phyloP scores from a whole-genome alignment of 2,888 invertebrate species.

The Hesperia comma region DNA sequence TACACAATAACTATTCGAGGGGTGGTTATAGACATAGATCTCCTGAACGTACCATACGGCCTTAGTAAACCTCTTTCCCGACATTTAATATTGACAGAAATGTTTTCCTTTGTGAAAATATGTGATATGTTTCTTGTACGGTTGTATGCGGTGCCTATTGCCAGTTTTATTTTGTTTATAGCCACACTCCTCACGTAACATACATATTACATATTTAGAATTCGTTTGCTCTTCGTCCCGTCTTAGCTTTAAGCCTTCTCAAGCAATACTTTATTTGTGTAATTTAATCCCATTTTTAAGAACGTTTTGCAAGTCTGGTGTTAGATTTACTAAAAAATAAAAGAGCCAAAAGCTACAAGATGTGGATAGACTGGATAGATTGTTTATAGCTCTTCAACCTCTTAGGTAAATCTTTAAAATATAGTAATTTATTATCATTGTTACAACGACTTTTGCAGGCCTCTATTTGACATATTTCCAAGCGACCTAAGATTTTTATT shows the following conservation, averaged over 20 bases:
- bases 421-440: no score
- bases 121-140: neutral
- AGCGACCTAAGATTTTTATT: no score
- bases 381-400: no score
- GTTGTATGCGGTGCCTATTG: neutral
- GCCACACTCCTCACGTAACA: neutral
- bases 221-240: conserved; percentile 13
- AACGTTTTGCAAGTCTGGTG: conserved; percentile 14
- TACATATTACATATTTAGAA: neutral
- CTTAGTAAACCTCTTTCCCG: neutral
- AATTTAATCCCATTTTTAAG: conserved; percentile 1
- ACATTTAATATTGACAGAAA: neutral
- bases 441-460: no score
- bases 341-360: no score
- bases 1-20: conserved; percentile 36
- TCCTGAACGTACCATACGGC: neutral
- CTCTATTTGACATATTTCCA: no score
- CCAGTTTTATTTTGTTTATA: neutral
- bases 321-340: neutral
- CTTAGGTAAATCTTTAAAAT: no score
- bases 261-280: conserved; percentile 38
- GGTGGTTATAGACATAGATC: conserved; percentile 9
- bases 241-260: conserved; percentile 20
- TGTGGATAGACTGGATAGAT: no score
- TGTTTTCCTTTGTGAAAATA: no score